Evolutionary conservation across 2,888 invertebrate species (phyloP), one percentile per base, ranked within the genome.

Genomic region (Ectemnius continuus): DNA sequence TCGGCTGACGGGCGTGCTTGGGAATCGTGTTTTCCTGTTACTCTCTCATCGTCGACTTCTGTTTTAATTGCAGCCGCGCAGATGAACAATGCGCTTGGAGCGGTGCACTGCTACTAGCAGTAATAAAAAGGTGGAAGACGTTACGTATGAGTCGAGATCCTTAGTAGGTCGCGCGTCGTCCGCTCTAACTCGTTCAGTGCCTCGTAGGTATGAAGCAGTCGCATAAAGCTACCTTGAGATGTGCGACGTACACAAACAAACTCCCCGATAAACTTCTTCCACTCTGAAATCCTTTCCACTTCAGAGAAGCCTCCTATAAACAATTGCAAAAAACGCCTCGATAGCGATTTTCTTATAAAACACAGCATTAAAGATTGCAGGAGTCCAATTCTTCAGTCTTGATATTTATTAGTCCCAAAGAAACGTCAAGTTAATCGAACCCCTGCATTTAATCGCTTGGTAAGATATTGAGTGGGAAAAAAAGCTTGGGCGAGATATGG

Each of bases 141-240:
- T 20, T 59, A 67, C 74, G 79, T 76, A 71, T 72, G 78, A 71
- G 82, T 72, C 45, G 3, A 58, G 45, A 36, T 76, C 81, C 72
- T 87, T 85, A 86, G 86, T 87, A 87, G 86, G 85, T 87, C 86
- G 85, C 78, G 80, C 70, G 52, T 52, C 78, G 80, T 59, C 81
- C 78, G 73, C 84, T 82, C 74, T 78, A 75, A 78, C 81, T 82
- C 76, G 81, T 79, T 70, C 67, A 75, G 80, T 70, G 68, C 59
- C 61, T 62, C 36, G 61, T 73, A 62, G 52, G 16, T 62, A 66
- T 62, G 57, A 61, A 63, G 46, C 76, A 73, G 78, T 77, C 70
- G 62, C 57, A 66, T 47, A 67, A 76, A 73, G 68, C 70, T 74
- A 65, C 69, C 62, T 69, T 73, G 77, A 59, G 70, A 67, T 23